A percentile compares a stretch with the other conserved stretches of the same genome.
Conservation (phyloP, 2,888 invertebrate genomes). For the Tupiocoris notatus region DNA sequence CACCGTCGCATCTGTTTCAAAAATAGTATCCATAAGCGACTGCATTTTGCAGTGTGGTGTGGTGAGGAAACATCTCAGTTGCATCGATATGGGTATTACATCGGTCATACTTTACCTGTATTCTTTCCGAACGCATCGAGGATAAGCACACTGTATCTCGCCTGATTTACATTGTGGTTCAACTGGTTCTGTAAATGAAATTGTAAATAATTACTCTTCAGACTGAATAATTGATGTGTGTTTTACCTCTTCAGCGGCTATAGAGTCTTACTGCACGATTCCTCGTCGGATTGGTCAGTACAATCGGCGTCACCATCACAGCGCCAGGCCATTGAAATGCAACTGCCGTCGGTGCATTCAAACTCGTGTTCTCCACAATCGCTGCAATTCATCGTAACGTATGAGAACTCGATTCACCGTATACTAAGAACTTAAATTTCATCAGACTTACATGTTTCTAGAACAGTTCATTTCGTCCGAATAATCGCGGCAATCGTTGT, state of each 20-base stretch:
- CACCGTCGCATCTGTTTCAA: conserved; percentile 69
- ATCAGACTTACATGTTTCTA: conserved; percentile 43
- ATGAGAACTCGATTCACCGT: neutral
- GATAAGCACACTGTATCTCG: conserved; percentile 71
- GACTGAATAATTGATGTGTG: neutral
- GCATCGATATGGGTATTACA: no score
- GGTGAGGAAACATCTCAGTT: no score
- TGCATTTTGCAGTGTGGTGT: no score
- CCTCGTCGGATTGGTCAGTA: conserved; percentile 74
- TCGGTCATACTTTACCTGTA: no score
- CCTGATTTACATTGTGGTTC: conserved; percentile 63
- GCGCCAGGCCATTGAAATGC: conserved; percentile 71
- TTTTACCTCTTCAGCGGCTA: no score
- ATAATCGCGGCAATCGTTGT: conserved; percentile 55
- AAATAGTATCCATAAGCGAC: no score
- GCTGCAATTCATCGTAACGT: neutral
- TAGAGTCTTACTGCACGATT: conserved; percentile 50
- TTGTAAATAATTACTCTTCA: neutral
- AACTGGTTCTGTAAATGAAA: conserved; percentile 49
- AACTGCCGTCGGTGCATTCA: conserved; percentile 73
- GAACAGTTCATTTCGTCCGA: conserved; percentile 55
- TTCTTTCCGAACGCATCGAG: conserved; percentile 69
- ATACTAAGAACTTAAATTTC: neutral
- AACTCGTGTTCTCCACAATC: conserved; percentile 64
- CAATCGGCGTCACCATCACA: conserved; percentile 82